phyloP scores from a whole-genome alignment of 1,140 invertebrate genomes.

The Lamellibrachia luymesi region DNA sequence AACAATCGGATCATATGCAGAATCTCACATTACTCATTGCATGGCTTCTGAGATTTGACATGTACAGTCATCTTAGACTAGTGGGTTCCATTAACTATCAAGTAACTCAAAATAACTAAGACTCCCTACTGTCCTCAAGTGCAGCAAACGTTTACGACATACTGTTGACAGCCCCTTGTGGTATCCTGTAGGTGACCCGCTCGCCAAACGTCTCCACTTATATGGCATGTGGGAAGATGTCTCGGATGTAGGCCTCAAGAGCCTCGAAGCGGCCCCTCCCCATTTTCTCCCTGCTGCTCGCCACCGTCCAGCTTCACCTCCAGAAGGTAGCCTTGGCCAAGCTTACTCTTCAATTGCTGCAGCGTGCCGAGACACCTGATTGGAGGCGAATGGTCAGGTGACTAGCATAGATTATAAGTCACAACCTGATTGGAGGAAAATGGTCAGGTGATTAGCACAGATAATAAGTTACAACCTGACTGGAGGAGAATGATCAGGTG shows the following conservation, averaged over 20 bases:
- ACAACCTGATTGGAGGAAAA: neutral
- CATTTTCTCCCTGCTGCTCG: constrained; percentile 44
- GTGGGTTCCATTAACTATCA: neutral
- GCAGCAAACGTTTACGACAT: constrained; percentile 74
- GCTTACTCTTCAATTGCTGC: constrained; percentile 59
- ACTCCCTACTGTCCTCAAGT: constrained; percentile 72
- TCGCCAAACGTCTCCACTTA: constrained; percentile 79
- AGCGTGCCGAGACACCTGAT: constrained; percentile 53
- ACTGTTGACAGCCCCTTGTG: constrained; percentile 72
- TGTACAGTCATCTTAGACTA: neutral
- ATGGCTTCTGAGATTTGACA: too few relatives aligned
- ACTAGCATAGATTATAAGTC: neutral
- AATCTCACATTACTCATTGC: neutral
- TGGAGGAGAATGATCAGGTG: neutral
- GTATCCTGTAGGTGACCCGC: constrained; percentile 75
- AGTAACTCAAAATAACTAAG: neutral
- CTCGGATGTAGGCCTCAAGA: constrained; percentile 20
- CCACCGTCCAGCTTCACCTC: constrained; percentile 57
- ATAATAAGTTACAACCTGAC: neutral
- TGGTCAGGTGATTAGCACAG: neutral
- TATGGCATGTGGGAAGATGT: constrained; percentile 69
- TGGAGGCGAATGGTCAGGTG: neutral
- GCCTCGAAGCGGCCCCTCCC: constrained; percentile 38
- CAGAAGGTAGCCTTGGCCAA: constrained; percentile 55
- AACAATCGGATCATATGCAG: neutral